Evolutionary conservation across 2,797 vertebrate species (phyloP).

Genomic region (Delichon dasypus): DNA sequence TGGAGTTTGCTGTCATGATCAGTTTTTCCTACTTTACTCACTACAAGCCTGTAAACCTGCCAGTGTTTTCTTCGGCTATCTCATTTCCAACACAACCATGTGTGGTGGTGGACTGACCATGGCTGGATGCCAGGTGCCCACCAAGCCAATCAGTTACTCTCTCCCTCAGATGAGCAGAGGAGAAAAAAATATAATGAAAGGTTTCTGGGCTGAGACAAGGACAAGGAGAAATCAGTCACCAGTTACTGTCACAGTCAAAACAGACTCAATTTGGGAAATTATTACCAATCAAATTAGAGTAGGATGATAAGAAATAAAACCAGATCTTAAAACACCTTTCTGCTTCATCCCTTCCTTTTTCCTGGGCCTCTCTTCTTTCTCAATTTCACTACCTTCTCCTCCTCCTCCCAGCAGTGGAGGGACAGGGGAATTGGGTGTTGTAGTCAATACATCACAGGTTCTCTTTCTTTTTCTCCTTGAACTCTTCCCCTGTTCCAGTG

Average conservation of each 20-base stretch:
- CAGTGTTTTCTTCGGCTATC: not conserved
- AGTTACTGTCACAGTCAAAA: not conserved
- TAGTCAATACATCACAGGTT: not conserved
- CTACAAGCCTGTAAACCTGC: not conserved
- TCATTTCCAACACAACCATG: not conserved
- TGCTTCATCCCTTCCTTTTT: not conserved
- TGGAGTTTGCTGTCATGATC: not conserved
- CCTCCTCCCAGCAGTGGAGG: not conserved
- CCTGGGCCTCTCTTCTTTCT: not conserved
- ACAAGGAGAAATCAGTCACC: not conserved
- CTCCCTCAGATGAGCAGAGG: not conserved
- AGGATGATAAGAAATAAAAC: not conserved
- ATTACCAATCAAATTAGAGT: not conserved
- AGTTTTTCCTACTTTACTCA: not conserved
- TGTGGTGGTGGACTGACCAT: not conserved
- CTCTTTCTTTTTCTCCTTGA: not conserved
- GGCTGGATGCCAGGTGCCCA: not conserved
- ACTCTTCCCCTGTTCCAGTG: not conserved
- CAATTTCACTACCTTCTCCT: not conserved
- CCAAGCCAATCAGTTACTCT: not conserved
- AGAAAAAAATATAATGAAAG: not conserved
- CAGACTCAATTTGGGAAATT: not conserved
- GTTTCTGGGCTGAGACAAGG: rapidly evolving
- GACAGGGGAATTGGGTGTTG: not conserved
- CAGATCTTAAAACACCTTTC: not conserved